These are phyloP conservation scores for Bombus superbus DNA, from an alignment of 1,140 invertebrate genomes.

Conservation along the genomic window DNA sequence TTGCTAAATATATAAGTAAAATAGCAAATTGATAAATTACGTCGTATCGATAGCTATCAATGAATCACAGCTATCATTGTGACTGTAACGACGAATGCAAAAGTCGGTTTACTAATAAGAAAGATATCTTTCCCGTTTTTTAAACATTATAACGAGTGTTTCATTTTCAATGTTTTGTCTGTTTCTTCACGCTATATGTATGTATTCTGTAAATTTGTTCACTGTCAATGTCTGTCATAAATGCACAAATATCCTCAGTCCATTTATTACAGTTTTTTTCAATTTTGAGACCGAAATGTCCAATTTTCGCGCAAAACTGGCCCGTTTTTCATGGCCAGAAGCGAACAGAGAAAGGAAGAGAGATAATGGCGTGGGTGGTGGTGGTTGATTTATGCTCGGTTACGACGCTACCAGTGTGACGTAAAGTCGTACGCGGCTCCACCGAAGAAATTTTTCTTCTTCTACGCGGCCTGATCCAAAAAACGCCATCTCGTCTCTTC, in stretches of 20 bases:
- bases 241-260: neutral
- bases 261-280: neutral
- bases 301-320: neutral
- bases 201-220: no score
- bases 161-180: no score
- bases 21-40: no score
- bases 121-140: no score
- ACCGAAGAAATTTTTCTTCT: neutral
- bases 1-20: no score
- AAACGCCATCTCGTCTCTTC: neutral
- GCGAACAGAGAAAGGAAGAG: neutral
- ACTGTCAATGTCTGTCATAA: no score
- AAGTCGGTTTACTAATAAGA: no score
- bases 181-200: no score
- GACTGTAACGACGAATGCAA: no score
- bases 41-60: no score
- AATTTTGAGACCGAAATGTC: neutral
- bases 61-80: no score
- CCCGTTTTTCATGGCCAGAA: conserved; percentile 7
- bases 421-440: neutral
- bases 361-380: conserved; percentile 11
- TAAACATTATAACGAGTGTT: no score
- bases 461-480: neutral
- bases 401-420: conserved; percentile 10
- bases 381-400: conserved; percentile 37